Evolutionary conservation across 2,113 vertebrate genomes (phyloP), one percentile per base, ranked within the genome.

Genomic region (Tachuris rubrigastra): DNA sequence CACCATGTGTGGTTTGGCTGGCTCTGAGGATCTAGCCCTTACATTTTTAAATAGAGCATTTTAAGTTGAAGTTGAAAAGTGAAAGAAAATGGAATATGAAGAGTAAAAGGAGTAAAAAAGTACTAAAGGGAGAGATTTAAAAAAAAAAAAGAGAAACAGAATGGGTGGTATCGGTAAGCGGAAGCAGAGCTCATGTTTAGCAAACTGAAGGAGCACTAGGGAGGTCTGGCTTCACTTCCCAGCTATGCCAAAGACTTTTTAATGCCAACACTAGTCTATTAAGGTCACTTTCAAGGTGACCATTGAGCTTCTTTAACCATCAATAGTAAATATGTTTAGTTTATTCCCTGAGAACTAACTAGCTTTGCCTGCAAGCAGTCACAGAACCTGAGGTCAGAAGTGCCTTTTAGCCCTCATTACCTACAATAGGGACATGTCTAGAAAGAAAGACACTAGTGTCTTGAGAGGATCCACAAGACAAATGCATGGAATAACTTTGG

Each of bases 1-100:
- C 93, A 96, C 76, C 92, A 95, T 96, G 95, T 96, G 95, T 96
- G 96, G 95, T 90, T 96, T 97, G 90, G 94, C 94, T 95, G 94
- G 76, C 87, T 93, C 59, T 8, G 4, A 95, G 90, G 93, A 95
- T 93, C 80, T 96, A 88, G 85, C n/a, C 90, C 88, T 68, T 86
- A 67, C 67, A 22, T 84, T 95, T 93, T 96, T 88, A 97, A 94
- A 96, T 44, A 90, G 21, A 91, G 33, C 56, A 80, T 93, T 96
- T 94, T 56, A 87, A 87, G 63, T 55, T 69, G 52, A 83, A 93
- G 85, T 89, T 82, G 81, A 93, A 93, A 96, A 90, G 90, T 60
- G 75, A 85, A 96, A 86, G 85, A 92, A 87, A 95, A 77, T 0
- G 6, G 91, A 93, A 41, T 88, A 84, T 53, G 82, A 78, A 96